Evolutionary conservation across 2,797 vertebrate species (phyloP).

Genomic region (Florisuga fusca): DNA sequence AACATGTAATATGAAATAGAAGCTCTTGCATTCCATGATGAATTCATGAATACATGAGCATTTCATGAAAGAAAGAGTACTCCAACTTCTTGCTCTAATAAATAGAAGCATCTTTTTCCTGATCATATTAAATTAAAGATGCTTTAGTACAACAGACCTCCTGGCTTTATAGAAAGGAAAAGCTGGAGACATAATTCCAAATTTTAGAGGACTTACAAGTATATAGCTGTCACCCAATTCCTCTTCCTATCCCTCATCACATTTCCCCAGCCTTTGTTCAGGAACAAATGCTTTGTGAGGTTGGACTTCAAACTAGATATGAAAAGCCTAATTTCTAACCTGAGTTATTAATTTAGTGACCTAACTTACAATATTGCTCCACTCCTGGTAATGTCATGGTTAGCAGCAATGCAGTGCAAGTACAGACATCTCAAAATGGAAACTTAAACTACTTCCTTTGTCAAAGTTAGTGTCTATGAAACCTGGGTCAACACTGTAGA

Average conservation of each 20-base stretch:
- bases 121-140: not conserved
- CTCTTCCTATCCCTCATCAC: not conserved
- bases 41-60: not conserved
- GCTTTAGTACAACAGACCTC: not conserved
- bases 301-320: not conserved
- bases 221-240: not conserved
- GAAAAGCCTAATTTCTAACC: not conserved
- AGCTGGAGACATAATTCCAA: not conserved
- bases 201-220: not conserved
- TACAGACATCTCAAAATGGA: not conserved
- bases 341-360: not conserved
- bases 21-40: not conserved
- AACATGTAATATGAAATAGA: not conserved
- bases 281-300: not conserved
- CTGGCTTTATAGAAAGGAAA: not conserved
- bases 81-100: not conserved
- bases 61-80: not conserved
- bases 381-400: rapidly evolving
- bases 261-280: not conserved
- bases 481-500: not conserved
- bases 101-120: not conserved
- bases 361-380: not conserved
- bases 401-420: not conserved
- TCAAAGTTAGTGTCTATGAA: not conserved
- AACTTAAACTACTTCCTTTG: not conserved